Evolutionary conservation across 2,113 vertebrate species (phyloP), one percentile per base, ranked within the genome.

Genomic region (Mastomys natalensis): DNA sequence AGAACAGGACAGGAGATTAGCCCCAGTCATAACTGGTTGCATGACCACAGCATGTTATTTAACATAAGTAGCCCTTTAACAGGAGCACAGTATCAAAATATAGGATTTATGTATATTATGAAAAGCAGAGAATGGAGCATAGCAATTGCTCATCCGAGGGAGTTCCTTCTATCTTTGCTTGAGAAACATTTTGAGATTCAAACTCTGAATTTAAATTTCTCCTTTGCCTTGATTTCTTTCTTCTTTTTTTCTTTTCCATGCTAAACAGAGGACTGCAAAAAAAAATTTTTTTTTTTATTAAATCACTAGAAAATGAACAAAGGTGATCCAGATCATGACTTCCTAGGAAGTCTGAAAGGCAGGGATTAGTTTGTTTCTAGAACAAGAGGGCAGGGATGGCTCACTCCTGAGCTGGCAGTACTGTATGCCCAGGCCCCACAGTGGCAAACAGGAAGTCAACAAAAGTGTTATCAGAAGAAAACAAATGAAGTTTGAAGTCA

Each of bases 151-250:
- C 73, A 43, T 51, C 31, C 48, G 37, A 84, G 13, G 51, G 31
- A 40, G 40, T 19, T 62, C 11, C 51, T 92, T 95, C 48, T 51
- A n/a, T 40, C 40, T 72, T 81, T n/a, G 58, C 17, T 85, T 89
- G n/a, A 85, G 31, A 95, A 89, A 87, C 15, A 34, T 22, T 86
- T 84, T 87, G 62, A 73, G 13, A 90, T 64, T 74, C 60, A 84
- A 82, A 91, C 40, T 89, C 78, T 80, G 21, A 72, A 55, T 78
- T 95, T 73, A 77, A 94, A 94, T 66, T 34, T 66, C 12, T 3
- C 16, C 58, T 66, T 45, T 87, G 40, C 29, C 48, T 87, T 87
- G 19, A 87, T 81, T 29, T 48, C 9, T 53, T 5, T 73, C 76
- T 29, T 48, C 9, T 53, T 5, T 73, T 34, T 78, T 1, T 34